Percentiles rank a stretch among this genome's conserved stretches.
phyloP scores from a whole-genome alignment of 2,113 vertebrate species.

The Leptosomus discolor region DNA sequence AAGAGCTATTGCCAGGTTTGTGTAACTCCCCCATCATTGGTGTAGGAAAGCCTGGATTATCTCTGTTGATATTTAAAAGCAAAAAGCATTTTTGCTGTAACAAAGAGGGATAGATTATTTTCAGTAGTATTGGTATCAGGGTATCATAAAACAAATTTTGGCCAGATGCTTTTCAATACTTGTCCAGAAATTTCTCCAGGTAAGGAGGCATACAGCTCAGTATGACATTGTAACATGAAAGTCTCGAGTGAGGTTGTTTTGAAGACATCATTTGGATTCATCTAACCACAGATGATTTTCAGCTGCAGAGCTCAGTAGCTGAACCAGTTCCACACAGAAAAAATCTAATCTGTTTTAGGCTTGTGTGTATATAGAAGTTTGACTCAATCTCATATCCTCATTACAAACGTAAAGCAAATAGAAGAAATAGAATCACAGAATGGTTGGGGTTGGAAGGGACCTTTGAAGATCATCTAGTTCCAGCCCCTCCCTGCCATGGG shows the following conservation, averaged over 20 bases:
- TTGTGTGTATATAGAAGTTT: neutral
- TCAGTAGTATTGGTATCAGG: neutral
- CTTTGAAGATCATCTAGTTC: neutral
- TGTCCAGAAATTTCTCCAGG: neutral
- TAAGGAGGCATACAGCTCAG: neutral
- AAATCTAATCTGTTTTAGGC: neutral
- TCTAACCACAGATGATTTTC: neutral
- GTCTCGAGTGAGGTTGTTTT: neutral
- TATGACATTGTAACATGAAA: neutral
- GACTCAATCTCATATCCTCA: neutral
- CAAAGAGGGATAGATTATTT: neutral
- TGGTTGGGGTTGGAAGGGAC: neutral
- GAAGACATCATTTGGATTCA: neutral
- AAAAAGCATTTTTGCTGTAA: neutral
- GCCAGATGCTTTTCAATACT: neutral
- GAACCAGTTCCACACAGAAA: neutral
- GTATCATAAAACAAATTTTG: neutral
- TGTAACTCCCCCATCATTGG: rapidly evolving
- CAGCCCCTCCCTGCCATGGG: neutral
- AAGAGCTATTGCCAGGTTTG: neutral
- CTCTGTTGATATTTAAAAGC: neutral
- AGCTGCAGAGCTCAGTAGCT: neutral
- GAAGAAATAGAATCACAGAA: neutral
- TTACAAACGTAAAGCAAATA: neutral
- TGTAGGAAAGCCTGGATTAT: neutral